Conservation (phyloP, 2,797 vertebrate genomes). For the Cyclopterus lumpus region DNA sequence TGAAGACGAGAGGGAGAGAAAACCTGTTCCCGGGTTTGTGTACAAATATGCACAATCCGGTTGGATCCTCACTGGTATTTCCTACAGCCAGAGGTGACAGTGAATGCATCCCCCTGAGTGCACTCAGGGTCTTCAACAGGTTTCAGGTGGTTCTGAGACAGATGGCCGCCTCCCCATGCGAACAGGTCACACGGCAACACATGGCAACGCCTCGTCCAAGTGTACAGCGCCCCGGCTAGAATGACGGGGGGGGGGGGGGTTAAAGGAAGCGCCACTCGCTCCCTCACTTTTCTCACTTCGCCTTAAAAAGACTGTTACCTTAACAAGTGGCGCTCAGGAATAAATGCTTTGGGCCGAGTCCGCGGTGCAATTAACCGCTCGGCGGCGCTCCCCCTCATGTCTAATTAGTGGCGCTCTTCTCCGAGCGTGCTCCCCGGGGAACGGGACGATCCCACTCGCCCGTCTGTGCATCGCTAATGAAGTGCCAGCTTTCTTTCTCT, state of each 20-base stretch:
- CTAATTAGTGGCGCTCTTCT: slow-evolving; percentile 85
- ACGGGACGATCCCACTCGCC: slow-evolving; percentile 79
- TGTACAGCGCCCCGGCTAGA: slow-evolving; percentile 76
- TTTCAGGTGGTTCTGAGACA: slow-evolving; percentile 57
- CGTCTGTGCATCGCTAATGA: slow-evolving; percentile 79
- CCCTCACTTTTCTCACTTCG: slow-evolving; percentile 79
- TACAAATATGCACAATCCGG: background rate
- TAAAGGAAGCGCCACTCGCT: slow-evolving; percentile 74
- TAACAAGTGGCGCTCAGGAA: slow-evolving; percentile 79
- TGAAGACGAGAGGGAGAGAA: background rate
- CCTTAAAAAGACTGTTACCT: slow-evolving; percentile 89
- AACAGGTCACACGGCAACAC: slow-evolving; percentile 78
- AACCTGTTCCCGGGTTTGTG: background rate
- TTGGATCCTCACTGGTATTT: background rate
- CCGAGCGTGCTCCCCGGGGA: slow-evolving; percentile 75
- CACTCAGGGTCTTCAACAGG: slow-evolving; percentile 31
- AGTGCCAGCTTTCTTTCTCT: slow-evolving; percentile 70
- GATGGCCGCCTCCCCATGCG: slow-evolving; percentile 67
- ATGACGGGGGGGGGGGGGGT: slow-evolving; percentile 49
- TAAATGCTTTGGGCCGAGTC: slow-evolving; percentile 80
- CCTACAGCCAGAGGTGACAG: background rate
- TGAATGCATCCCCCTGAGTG: background rate
- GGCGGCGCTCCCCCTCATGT: slow-evolving; percentile 71
- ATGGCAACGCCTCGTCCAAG: slow-evolving; percentile 75
- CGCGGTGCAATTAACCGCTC: slow-evolving; percentile 81